Base-by-base conservation (phyloP, 2,113 vertebrate species). In the Clarias macrocephalus region DNA sequence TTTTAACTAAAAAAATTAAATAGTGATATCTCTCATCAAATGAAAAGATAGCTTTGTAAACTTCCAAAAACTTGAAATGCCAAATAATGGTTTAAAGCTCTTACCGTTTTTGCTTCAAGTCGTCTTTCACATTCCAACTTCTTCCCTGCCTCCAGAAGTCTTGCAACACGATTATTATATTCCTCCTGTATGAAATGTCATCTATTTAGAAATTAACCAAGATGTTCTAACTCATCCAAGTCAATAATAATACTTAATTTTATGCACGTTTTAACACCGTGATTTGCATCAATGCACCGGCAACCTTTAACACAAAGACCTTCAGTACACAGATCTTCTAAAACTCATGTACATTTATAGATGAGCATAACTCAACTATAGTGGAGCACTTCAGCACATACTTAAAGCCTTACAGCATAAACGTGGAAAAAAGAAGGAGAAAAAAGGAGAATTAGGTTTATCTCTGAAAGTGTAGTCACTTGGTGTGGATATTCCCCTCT, bases 101-200 rank as follows among this genome's bases (percentile, higher is more conserved):
- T 92, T 96, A 97, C 97, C 96, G 95, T 95, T 90, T 89, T 88
- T 86, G 85, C 85, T 88, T 92, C 89, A 37, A 84, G 16, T 79
- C 90, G 66, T 28, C 57, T 91, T 84, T 90, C 48, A 80, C 56
- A 87, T 87, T 66, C 72, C 85, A 76, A 91, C 85, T 93, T 92
- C 91, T 94, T 80, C 84, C 91, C 79, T 88, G 89, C 21, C 84
- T 93, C 91, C 75, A 91, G 88, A 73, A 89, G 87, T 16, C 87
- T 95, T 90, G 91, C 94, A 87, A 96, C 93, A 87, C 93, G 95
- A 93, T 92, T 93, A 89, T 94, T 90, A 86, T 93, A 95, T 56
- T 89, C 84, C 68, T 85, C 7, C 89, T 90, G 87, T 60, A 86
- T 66, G 18, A 21, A 86, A 82, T 80, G 56, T 54, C 5, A 86